Percentiles rank a stretch among this genome's conserved stretches.
Evolutionary conservation across 2,113 vertebrate genomes (phyloP).

Genomic region (Hippocampus abdominalis): DNA sequence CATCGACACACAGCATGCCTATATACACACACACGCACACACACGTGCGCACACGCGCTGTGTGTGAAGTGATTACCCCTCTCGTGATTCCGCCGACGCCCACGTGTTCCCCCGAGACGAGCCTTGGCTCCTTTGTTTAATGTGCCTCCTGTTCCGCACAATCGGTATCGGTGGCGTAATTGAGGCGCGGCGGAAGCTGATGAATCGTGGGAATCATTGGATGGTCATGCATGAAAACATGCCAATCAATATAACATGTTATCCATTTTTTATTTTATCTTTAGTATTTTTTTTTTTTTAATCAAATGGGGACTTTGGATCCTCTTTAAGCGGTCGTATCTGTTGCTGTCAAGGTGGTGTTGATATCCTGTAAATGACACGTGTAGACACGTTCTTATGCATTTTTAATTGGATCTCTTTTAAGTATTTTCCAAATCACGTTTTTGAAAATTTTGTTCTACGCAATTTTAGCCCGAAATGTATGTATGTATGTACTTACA

Average conservation of each 20-base stretch:
- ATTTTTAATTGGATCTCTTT: no score
- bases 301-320: not conserved
- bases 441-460: no score
- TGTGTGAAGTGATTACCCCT: conserved; percentile 75
- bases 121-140: conserved; percentile 69
- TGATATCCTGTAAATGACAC: no score
- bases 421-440: no score
- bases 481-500: no score
- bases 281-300: not conserved
- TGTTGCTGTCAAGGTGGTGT: conserved; percentile 6
- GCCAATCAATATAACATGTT: conserved; percentile 23
- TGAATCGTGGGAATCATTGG: conserved; percentile 38
- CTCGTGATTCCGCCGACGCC: conserved; percentile 71
- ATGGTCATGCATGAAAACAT: conserved; percentile 29
- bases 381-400: no score
- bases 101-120: conserved; percentile 66
- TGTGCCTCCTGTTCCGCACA: conserved; percentile 69
- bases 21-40: conserved; percentile 16
- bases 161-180: conserved; percentile 63
- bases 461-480: no score
- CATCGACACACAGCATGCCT: conserved; percentile 21
- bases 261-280: not conserved
- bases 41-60: conserved; percentile 35
- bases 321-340: not conserved
- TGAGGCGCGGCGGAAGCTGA: conserved; percentile 65